phyloP scores from a whole-genome alignment of 2,888 invertebrate species.

The Drosophila acutilabella region DNA sequence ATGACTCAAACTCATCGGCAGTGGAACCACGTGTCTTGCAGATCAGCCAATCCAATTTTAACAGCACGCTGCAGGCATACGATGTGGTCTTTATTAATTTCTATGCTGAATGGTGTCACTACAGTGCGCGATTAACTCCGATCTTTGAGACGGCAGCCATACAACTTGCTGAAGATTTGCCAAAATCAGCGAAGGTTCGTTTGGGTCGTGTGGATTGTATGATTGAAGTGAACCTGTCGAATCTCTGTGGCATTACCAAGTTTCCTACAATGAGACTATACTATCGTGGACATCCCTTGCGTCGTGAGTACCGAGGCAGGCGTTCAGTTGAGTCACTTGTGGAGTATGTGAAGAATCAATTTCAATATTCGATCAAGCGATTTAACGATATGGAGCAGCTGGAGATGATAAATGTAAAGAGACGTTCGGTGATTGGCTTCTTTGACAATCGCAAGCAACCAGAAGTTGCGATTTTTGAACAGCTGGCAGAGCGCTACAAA shows the following conservation, averaged over 20 bases:
- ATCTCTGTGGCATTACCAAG: conserved; percentile 44
- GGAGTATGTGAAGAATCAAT: conserved; percentile 45
- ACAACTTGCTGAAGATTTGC: conserved; percentile 25
- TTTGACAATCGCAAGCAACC: conserved; percentile 22
- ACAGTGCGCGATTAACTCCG: conserved; percentile 43
- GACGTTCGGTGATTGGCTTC: conserved; percentile 53
- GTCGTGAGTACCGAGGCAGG: conserved; percentile 59
- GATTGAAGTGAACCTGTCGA: conserved; percentile 28
- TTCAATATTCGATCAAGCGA: conserved; percentile 13
- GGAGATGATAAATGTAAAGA: conserved; percentile 21
- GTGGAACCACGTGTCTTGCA: conserved; percentile 30
- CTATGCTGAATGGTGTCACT: conserved; percentile 69
- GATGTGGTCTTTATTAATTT: conserved; percentile 64
- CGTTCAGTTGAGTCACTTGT: conserved; percentile 57
- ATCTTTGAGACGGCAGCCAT: conserved; percentile 53
- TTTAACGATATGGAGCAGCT: conserved; percentile 29
- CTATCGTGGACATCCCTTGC: conserved; percentile 45
- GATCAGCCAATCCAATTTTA: conserved; percentile 41
- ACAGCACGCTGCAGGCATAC: conserved; percentile 32
- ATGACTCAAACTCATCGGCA: no score
- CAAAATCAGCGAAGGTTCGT: conserved; percentile 20
- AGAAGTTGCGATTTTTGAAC: not conserved
- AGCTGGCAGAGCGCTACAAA: conserved; percentile 52
- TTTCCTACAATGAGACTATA: conserved; percentile 56
- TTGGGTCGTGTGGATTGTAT: conserved; percentile 57